Base-by-base conservation (phyloP, 2,888 invertebrate genomes). In the Byasa hedistus region DNA sequence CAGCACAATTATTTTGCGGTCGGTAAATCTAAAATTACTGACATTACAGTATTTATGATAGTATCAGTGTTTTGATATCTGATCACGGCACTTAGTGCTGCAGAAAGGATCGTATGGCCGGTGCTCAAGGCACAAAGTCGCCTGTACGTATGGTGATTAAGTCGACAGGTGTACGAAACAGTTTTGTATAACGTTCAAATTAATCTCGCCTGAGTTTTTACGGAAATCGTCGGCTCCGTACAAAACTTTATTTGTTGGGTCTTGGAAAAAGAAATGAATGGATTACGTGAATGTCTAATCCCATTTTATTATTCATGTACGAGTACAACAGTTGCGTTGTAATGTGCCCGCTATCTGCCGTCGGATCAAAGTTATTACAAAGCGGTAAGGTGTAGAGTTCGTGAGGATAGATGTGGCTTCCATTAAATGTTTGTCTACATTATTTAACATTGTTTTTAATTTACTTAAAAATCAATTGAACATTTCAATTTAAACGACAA, bases 301-400 rank as follows among this genome's bases (percentile, higher is more conserved):
- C 69, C 64, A 70, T 70, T 80, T 84, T 84, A 82, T 81, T 85
- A 85, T 85, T 83, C 84, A 83, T 82, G 77, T 80, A 82, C 76
- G 79, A 80, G 83, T 80, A 84, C 84, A 80, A 76, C 79, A 75
- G 77, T 79, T 80, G 77, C 77, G 79, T 80, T 83, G 84, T 86
- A 85, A 86, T 86, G 79, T 79, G 77, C 72, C 73, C 73, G 79
- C 75, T 81, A 79, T 80, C 84, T 79, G 72, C 76, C 64, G 75
- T 75, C 77, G 75, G 77, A 85, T 85, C 85, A 76, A 79, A 79
- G 75, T 78, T 79, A 77, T 79, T 77, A 84, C 85, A 84, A 83
- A 85, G 79, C 80, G 81, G 79, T 78, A 79, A 78, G 73, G 74
- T 77, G 77, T 77, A 73, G 77, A 77, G 69, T 74, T 71, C 70